Evolutionary conservation across 2,113 vertebrate species (phyloP), one percentile per base, ranked within the genome.

Genomic region (Anseranas semipalmata): DNA sequence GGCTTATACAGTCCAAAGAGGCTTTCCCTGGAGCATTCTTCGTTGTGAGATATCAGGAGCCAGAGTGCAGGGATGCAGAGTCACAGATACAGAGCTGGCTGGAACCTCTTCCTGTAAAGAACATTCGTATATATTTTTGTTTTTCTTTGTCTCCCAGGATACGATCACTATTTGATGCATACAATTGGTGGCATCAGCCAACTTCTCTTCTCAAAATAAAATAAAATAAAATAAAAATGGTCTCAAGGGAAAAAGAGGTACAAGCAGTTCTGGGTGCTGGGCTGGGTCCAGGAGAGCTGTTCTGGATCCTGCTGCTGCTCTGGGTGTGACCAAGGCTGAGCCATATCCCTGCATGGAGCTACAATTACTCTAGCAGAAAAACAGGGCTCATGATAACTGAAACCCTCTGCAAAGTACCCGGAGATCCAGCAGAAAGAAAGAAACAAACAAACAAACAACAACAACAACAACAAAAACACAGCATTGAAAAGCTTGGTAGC

Each of bases 191-290:
- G 6, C 3, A 12, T 22, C 48, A 56, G 5, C 28, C 58, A 94
- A 66, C 2, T 1, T 43, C 20, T 63, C 19, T 33, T 87, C 45
- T 32, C 62, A 84, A 30, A 55, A 32, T 12, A 53, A 86, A 41
- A 24, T 39, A 15, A 28, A 10, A 1, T 12, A 6, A 10, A 14
- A 30, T 55, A 59, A 39, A 41, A 68, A 9, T 1, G 1, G 3
- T 45, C 8, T 35, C 32, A 12, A 1, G 22, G 13, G 4, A 22
- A 60, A 74, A 84, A 78, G 28, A 55, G 7, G 5, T 45, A n/a
- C 15, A 43, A 66, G 6, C 19, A 90, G 16, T 11, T 91, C 24
- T 28, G 43, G 72, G 62, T 14, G 19, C 25, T 60, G 39, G 7
- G 17, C 6, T 76, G 43, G 7, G 33, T 32, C 48, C 55, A 70